phyloP scores from a whole-genome alignment of 2,797 vertebrate genomes.

The Garrulus glandarius region DNA sequence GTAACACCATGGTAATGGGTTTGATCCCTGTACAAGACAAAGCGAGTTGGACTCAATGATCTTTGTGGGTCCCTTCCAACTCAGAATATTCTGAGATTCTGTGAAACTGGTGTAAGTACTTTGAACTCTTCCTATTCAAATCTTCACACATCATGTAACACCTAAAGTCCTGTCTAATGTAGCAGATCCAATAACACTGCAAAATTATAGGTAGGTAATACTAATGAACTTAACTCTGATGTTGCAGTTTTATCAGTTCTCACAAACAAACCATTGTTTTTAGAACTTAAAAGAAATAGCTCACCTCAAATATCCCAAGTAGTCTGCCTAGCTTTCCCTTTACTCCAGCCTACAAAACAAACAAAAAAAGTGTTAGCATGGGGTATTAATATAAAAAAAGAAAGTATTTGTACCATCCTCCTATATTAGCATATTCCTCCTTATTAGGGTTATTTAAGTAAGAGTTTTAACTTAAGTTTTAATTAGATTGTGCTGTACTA shows the following conservation, averaged over 20 bases:
- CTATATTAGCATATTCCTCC: not conserved
- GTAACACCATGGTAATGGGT: not conserved
- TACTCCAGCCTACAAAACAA: slow-evolving; percentile 88
- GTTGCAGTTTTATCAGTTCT: not conserved
- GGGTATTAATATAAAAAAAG: not conserved
- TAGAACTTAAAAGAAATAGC: slow-evolving; percentile 33
- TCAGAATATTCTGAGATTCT: not conserved
- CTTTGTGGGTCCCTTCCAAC: not conserved
- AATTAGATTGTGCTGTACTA: not conserved
- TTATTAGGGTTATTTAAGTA: not conserved
- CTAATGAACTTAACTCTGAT: not conserved
- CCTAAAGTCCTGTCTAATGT: not conserved
- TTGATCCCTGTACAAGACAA: not conserved
- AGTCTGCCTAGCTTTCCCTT: slow-evolving; percentile 94
- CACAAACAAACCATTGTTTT: not conserved
- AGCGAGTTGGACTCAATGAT: not conserved
- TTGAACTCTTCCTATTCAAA: not conserved
- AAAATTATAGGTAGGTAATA: not conserved
- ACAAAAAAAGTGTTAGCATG: not conserved
- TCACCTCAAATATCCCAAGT: slow-evolving; percentile 98
- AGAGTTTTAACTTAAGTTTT: not conserved
- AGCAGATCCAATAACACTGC: not conserved
- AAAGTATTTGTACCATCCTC: not conserved
- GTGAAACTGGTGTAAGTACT: not conserved
- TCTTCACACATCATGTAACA: not conserved